A percentile compares a stretch with the other conserved stretches of the same genome.
Conservation (phyloP, 2,113 vertebrate species). For the Clarias batrachus region DNA sequence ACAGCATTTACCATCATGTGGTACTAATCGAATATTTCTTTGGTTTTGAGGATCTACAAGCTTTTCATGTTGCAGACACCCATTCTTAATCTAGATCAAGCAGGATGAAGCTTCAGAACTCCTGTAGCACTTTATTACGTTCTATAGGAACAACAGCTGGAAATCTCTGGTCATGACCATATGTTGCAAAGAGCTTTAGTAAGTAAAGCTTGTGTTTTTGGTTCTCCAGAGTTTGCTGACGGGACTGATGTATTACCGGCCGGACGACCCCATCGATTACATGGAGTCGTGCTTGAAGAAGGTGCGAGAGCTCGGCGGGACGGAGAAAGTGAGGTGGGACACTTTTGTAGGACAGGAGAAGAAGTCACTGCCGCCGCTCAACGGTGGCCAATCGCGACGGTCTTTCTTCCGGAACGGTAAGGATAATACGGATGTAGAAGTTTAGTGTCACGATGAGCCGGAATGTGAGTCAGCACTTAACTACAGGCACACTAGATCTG, state of each 20-base stretch:
- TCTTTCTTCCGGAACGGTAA: constrained; percentile 96
- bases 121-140: background rate
- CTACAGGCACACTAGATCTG: background rate
- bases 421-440: background rate
- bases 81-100: background rate
- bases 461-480: background rate
- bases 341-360: constrained; percentile 96
- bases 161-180: no score
- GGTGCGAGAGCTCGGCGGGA: constrained; percentile 88
- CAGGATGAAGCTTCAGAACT: background rate
- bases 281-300: constrained; percentile 92
- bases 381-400: constrained; percentile 88
- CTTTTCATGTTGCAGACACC: background rate
- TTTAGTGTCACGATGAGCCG: background rate
- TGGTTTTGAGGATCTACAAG: background rate
- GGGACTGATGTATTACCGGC: constrained; percentile 93
- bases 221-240: constrained; percentile 90
- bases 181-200: background rate
- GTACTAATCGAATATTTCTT: no score
- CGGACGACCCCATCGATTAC: constrained; percentile 95
- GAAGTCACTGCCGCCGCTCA: constrained; percentile 90
- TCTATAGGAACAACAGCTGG: background rate
- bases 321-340: constrained; percentile 95
- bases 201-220: constrained; percentile 6
- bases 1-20: no score